Conservation (phyloP, 2,888 invertebrate species). For the Clitarchus hookeri region DNA sequence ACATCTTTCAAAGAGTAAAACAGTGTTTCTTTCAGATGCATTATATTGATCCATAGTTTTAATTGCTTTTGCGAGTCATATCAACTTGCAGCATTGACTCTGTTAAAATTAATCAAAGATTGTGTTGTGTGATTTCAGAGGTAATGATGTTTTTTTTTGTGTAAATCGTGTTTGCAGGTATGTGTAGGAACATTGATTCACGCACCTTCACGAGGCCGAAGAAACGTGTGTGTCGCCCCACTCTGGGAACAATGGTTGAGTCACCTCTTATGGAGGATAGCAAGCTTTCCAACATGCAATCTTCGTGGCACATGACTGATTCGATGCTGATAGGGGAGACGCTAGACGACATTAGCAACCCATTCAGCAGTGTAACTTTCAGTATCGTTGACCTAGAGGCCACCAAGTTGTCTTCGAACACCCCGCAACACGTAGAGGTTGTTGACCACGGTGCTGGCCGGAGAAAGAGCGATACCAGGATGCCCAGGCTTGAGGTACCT, state of each 20-base stretch:
- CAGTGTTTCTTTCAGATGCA: too few relatives aligned
- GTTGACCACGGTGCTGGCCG: background rate
- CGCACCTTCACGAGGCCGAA: constrained; percentile 73
- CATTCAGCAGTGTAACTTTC: background rate
- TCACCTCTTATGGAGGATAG: constrained; percentile 30
- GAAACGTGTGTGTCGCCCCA: constrained; percentile 62
- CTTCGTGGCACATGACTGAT: constrained; percentile 24
- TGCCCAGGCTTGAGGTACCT: background rate
- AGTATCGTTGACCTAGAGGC: background rate
- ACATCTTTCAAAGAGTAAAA: too few relatives aligned
- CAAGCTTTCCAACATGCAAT: background rate
- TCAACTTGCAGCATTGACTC: too few relatives aligned
- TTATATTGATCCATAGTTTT: too few relatives aligned
- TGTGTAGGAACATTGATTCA: constrained; percentile 65
- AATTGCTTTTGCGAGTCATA: too few relatives aligned
- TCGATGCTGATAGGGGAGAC: constrained; percentile 24
- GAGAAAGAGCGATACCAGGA: background rate
- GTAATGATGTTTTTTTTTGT: background rate
- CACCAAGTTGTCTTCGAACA: background rate
- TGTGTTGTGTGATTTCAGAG: background rate
- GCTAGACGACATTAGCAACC: constrained; percentile 29
- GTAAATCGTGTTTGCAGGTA: constrained; percentile 22
- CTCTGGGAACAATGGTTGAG: constrained; percentile 57
- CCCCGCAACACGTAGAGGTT: background rate
- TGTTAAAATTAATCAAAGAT: background rate